These are phyloP conservation scores for Diachrysia chrysitis DNA, from an alignment of 2,888 invertebrate genomes.

Conservation along the genomic window DNA sequence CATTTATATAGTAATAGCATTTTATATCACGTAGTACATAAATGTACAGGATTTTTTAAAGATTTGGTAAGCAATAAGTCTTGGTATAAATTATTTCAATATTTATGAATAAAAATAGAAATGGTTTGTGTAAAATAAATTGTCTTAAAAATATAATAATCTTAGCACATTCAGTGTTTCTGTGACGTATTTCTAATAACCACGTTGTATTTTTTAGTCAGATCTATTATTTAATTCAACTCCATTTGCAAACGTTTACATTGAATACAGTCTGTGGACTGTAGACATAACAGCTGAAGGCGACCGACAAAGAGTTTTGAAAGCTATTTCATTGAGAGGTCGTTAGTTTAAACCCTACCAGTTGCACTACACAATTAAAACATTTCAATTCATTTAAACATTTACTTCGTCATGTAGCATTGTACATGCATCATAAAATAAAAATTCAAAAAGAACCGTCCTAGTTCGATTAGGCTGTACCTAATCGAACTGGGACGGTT, in stretches of 20 bases:
- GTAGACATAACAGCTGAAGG: slow-evolving; percentile 4
- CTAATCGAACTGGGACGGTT: no score
- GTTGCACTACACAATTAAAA: neutral
- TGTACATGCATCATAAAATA: no score
- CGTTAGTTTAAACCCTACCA: neutral
- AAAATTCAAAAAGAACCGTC: no score
- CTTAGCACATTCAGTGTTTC: no score
- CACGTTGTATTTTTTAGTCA: neutral
- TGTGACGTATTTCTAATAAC: no score
- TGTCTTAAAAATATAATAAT: no score
- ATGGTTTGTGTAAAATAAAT: no score
- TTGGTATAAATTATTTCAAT: no score
- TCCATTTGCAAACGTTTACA: neutral
- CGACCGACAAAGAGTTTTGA: neutral
- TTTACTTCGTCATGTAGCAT: no score
- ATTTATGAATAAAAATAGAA: no score
- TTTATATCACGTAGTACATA: slow-evolving; percentile 15
- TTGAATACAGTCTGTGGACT: slow-evolving; percentile 1
- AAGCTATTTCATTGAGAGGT: neutral
- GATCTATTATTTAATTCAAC: neutral
- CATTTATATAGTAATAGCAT: slow-evolving; percentile 25
- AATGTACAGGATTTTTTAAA: neutral
- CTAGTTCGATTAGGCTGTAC: no score
- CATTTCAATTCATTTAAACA: no score
- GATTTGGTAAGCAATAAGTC: neutral